Evolutionary conservation across 2,113 vertebrate genomes (phyloP), one percentile per base, ranked within the genome.

Genomic region (Oreochromis niloticus): DNA sequence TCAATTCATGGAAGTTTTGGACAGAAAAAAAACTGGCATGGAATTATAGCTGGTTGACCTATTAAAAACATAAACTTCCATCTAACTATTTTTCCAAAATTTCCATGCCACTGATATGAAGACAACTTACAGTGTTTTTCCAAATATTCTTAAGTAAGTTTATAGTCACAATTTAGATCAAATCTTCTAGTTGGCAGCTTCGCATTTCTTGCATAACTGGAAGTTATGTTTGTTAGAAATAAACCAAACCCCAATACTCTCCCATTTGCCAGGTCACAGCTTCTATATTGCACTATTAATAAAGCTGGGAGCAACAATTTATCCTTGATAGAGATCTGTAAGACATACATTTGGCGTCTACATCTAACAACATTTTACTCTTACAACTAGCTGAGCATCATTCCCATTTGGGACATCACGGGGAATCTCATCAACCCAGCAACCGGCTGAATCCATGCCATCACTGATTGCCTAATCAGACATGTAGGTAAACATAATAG

Each of bases 1-100:
- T 27, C 82, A 59, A 89, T 90, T 92, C 73, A 88, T 83, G 39
- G 82, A 73, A 54, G 32, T 86, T 80, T 41, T 9, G 32, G 61
- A 66, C 5, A 16, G 27, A 19, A 9, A 80, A 59, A 88, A 85
- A 87, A 41, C 8, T 11, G 30, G 17, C 14, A 80, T 30, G 10
- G 7, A 59, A 30, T 71, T 55, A 82, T 66, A 24, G 57, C 50
- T 57, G 27, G 10, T 61, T 32, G 10, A 24, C 4, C 46, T 80
- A 55, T 55, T 82, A 50, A 75, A 91, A 63, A 14, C 24, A 63
- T 55, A 54, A 12, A 1, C 9, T 52, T 78, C 17, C 43, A 50
- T 50, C 24, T 17, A 48, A 30, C 6, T 50, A 50, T 30, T 50
- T 78, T 50, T 19, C 2, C 10, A 50, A 19, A 75, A 30, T 30